Base-by-base conservation (phyloP, 1,140 invertebrate genomes). In the Lepidurus arcticus region DNA sequence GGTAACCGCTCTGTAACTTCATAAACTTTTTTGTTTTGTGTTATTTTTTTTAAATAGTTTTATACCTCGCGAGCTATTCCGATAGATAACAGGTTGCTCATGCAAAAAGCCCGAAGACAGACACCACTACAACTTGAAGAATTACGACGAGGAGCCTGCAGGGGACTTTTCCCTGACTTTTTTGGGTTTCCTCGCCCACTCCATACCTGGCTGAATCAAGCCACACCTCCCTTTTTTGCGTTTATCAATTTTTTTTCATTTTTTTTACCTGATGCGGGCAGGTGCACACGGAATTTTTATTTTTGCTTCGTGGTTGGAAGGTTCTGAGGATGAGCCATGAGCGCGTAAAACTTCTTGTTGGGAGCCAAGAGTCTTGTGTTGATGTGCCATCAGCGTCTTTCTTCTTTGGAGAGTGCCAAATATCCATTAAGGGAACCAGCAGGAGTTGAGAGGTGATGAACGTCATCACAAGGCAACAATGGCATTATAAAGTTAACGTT, bases 81-180 rank as follows among this genome's bases (percentile, higher is more conserved):
- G 16, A n/a, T 65, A 65, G 53, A 16, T 65, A 65, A 65, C 16
- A 65, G 53, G 53, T 65, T 65, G 53, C 53, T n/a, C 53, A 65
- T 65, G 53, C 34, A 34, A 34, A 34, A 34, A 34, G 34, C 53
- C 53, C 53, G 7, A 65, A 65, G 53, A 65, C 53, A 65, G 53
- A 65, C 53, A 65, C 53, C 53, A 65, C 53, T 65, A 65, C 53
- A 65, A n/a, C 16, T 65, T 65, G 53, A 65, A 65, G 53, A 65
- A 65, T 65, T 65, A 65, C 13, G 53, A 65, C 53, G 13, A 13
- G 53, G n/a, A 65, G 53, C 53, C 53, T 65, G 53, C 53, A 65
- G 53, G 53, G 53, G 21, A 65, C 53, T 65, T 65, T 65, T 65
- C 53, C 53, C 53, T 65, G 10, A 21, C 9, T 65, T 65, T 65